Conservation (phyloP, 2,113 vertebrate genomes). For the Oenanthe oenanthe region DNA sequence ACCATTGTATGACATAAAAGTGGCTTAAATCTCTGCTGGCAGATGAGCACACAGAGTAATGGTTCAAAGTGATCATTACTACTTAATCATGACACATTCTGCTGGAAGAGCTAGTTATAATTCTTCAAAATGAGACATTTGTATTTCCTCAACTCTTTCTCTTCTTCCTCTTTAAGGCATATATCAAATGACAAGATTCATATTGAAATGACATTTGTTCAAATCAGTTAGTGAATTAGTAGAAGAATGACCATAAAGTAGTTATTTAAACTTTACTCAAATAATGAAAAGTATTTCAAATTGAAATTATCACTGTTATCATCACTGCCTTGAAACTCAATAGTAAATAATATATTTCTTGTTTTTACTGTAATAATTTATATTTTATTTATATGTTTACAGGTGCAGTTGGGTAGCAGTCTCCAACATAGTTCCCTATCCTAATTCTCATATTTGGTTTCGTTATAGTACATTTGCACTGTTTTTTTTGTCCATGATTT, state of each 20-base stretch:
- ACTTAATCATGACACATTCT: slow-evolving; percentile 9
- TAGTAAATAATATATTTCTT: background rate
- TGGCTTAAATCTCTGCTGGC: slow-evolving; percentile 45
- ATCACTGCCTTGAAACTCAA: background rate
- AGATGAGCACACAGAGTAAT: slow-evolving; percentile 18
- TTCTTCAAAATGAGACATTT: slow-evolving; percentile 39
- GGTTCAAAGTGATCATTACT: slow-evolving; percentile 36
- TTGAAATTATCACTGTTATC: background rate
- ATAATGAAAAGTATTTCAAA: slow-evolving; percentile 17
- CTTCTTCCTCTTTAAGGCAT: background rate
- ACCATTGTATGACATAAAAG: background rate
- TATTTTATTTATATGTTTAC: background rate
- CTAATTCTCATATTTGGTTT: background rate
- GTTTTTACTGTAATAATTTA: background rate
- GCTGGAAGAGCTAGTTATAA: slow-evolving; percentile 1
- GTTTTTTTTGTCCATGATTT: background rate
- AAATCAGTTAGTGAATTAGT: background rate
- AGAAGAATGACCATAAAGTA: background rate
- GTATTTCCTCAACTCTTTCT: slow-evolving; percentile 33
- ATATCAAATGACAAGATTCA: slow-evolving; percentile 12
- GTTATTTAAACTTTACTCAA: background rate
- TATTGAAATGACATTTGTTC: slow-evolving; percentile 17
- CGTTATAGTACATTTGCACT: background rate
- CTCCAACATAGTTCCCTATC: background rate
- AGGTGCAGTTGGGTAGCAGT: background rate